These are phyloP conservation scores for Rhinoraja longicauda DNA, from an alignment of 2,797 vertebrate species.

Conservation along the genomic window DNA sequence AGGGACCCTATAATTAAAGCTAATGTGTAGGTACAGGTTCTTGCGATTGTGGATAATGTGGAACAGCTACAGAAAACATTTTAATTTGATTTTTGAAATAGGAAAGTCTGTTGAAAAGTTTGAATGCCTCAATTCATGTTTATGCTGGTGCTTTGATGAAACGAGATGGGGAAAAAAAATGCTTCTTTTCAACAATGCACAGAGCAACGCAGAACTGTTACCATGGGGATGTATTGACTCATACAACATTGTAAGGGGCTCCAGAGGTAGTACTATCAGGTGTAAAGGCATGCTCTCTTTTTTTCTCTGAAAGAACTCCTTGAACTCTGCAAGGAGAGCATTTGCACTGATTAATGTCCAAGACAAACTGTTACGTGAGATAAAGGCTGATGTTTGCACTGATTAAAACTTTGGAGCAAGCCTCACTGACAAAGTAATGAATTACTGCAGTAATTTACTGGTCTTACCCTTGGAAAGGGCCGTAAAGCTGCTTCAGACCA, in stretches of 20 bases:
- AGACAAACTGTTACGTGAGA: background rate
- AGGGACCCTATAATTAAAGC: background rate
- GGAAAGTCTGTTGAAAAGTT: background rate
- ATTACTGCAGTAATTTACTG: conserved; percentile 4
- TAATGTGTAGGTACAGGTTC: background rate
- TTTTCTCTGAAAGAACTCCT: conserved; percentile 7
- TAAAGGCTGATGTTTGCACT: conserved; percentile 18
- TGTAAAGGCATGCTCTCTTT: background rate
- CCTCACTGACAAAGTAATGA: background rate
- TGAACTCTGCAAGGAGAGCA: background rate
- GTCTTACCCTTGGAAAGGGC: background rate
- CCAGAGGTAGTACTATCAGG: background rate
- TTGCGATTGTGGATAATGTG: background rate
- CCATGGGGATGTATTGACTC: background rate
- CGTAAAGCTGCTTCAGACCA: background rate
- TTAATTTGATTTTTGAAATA: background rate
- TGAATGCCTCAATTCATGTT: background rate
- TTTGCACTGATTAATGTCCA: conserved; percentile 25
- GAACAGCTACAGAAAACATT: background rate
- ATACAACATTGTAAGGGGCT: background rate
- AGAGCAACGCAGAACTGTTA: background rate
- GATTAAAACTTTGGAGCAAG: conserved; percentile 10
- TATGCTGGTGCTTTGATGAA: background rate
- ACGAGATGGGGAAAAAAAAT: background rate
- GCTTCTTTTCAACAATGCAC: background rate